A percentile compares a stretch with the other conserved stretches of the same genome.
These are phyloP conservation scores for Suncus etruscus DNA, from an alignment of 2,113 vertebrate species.

Conservation along the genomic window DNA sequence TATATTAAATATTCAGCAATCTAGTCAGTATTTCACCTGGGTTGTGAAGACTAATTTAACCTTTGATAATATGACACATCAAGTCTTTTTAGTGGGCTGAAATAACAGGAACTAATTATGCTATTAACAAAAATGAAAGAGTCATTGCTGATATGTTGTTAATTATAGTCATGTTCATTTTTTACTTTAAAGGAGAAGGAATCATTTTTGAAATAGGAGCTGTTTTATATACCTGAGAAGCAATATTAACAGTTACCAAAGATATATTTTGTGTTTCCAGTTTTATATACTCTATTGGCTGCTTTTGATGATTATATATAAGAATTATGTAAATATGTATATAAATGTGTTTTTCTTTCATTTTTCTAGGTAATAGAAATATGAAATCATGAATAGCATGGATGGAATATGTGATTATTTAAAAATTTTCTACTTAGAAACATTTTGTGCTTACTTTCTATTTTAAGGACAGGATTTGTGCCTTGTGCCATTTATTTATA, in stretches of 20 bases:
- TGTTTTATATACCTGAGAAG: conserved; percentile 18
- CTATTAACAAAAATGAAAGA: conserved; percentile 38
- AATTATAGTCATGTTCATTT: conserved; percentile 43
- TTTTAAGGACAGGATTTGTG: conserved; percentile 25
- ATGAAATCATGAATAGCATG: not conserved
- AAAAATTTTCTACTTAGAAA: conserved; percentile 10
- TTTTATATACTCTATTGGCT: not conserved
- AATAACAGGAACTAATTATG: not conserved
- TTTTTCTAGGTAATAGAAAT: conserved; percentile 36
- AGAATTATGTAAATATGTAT: not conserved
- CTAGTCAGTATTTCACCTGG: not conserved
- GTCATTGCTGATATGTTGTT: not conserved
- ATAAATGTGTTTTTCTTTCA: not conserved
- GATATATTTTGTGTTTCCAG: not conserved
- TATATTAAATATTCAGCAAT: not conserved
- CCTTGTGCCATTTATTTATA: conserved; percentile 58
- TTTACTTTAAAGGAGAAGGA: conserved; percentile 1
- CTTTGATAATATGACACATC: not conserved
- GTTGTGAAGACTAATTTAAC: conserved; percentile 34
- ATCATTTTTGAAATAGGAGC: not conserved
- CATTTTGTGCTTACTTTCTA: conserved; percentile 41
- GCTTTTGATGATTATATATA: not conserved
- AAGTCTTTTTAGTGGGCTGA: conserved; percentile 5
- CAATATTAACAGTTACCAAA: conserved; percentile 11
- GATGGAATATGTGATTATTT: conserved; percentile 18